Base-by-base conservation (phyloP, 1,140 invertebrate species). In the Euura saliciscinereae region DNA sequence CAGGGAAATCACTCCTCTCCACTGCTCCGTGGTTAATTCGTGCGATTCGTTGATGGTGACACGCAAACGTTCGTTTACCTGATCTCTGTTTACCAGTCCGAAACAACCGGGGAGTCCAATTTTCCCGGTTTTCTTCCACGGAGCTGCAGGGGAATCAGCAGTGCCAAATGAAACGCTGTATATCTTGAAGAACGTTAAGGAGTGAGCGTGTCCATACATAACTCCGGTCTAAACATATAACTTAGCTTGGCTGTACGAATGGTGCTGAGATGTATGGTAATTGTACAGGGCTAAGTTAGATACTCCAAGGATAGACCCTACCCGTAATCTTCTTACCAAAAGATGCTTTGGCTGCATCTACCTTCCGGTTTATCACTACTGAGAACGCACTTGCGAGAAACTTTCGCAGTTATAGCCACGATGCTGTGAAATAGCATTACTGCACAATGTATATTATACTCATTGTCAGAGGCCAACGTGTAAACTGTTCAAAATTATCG, bases 221-320 rank as follows among this genome's bases (percentile, higher is more conserved):
- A 84, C 77, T 77, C 73, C 76, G 78, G 77, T 78, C 78, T 73
- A 77, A 82, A 82, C 75, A 75, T 74, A 44, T 67, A 82, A 81
- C 80, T 75, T 76, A 76, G 78, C 71, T 73, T 59, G 68, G 73
- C 77, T 78, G 78, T 80, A 79, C 71, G 51, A 59, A n/a, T 71
- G 72, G 76, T 73, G 72, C 75, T 74, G 79, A 84, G 82, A 82
- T 83, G 79, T 82, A 84, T 82, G 83, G 83, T 85, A 83, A 84
- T 84, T 86, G 82, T 82, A 82, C 78, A 76, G 77, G 79, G 83
- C 79, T 82, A 83, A 85, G 80, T 83, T 85, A 83, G 82, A 80
- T 80, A 80, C 78, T 82, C 74, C 70, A 8, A 6, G 51, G 51
- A 59, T 59, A 59, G 51, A 59, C 51, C 51, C 13, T 59, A 28